Conservation (phyloP, 2,113 vertebrate species). For the Struthidea cinerea region DNA sequence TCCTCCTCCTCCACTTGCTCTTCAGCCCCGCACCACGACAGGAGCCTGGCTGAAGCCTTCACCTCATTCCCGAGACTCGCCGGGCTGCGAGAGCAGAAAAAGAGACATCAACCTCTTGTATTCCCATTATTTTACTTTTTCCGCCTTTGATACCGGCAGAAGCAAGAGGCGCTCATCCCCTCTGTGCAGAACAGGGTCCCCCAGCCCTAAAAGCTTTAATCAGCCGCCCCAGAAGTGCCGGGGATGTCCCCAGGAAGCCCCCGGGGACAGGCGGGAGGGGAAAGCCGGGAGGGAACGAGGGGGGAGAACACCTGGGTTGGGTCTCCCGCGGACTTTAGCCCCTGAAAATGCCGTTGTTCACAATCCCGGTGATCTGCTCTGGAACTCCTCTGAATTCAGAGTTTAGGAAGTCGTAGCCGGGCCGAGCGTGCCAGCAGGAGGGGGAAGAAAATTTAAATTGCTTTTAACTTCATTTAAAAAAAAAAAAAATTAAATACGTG, state of each 20-base stretch:
- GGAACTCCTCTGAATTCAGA: not conserved
- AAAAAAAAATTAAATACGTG: accelerated
- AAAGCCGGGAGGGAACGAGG: not conserved
- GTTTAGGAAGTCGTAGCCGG: not conserved
- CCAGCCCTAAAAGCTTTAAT: not conserved
- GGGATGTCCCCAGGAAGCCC: not conserved
- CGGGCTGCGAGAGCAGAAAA: not conserved
- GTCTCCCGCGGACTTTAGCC: not conserved
- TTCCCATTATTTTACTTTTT: no score
- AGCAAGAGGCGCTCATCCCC: not conserved
- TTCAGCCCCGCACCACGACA: not conserved
- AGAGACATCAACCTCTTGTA: accelerated
- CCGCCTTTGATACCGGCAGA: accelerated
- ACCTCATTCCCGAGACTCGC: not conserved
- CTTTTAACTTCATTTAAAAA: no score
- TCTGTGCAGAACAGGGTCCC: accelerated
- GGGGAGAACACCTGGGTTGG: not conserved
- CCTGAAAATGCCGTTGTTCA: not conserved
- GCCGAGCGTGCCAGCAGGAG: not conserved
- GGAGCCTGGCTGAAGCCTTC: not conserved
- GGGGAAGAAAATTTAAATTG: accelerated
- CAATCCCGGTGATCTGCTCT: not conserved
- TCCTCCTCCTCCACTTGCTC: not conserved
- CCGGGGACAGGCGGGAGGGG: not conserved
- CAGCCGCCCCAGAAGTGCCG: no score